Evolutionary conservation across 2,797 vertebrate species (phyloP).

Genomic region (Decapterus maruadsi): DNA sequence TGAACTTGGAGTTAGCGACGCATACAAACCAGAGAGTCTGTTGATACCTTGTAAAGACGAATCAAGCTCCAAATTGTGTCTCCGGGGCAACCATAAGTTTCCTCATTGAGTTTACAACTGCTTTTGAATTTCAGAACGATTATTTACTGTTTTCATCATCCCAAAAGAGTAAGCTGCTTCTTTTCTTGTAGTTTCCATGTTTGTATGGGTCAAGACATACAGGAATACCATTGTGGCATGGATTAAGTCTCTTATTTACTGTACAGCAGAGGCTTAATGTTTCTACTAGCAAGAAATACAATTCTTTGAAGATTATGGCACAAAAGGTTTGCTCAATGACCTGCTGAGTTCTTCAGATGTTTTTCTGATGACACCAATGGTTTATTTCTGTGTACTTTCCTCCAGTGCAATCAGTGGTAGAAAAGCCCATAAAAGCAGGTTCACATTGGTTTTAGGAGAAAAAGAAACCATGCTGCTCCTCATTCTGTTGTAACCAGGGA

Average conservation of each 20-base stretch:
- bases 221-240: background rate
- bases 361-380: slow-evolving; percentile 14
- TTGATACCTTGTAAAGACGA: background rate
- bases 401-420: slow-evolving; percentile 27
- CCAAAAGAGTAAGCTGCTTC: background rate
- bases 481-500: slow-evolving; percentile 39
- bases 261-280: slow-evolving; percentile 1
- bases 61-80: background rate
- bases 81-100: background rate
- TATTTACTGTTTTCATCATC: background rate
- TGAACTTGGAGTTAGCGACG: slow-evolving; percentile 3
- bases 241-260: slow-evolving; percentile 20
- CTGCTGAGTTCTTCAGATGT: background rate
- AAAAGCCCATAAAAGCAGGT: slow-evolving; percentile 23
- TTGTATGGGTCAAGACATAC: background rate
- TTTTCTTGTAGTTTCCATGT: background rate
- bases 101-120: background rate
- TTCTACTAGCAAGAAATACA: slow-evolving; percentile 4
- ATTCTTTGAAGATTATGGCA: slow-evolving; percentile 20
- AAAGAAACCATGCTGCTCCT: slow-evolving; percentile 5
- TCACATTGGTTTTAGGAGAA: slow-evolving; percentile 3
- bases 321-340: background rate
- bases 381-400: slow-evolving; percentile 12
- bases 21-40: slow-evolving; percentile 13
- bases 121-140: background rate